These are phyloP conservation scores for Heliangelus exortis DNA, from an alignment of 2,797 vertebrate species.

Conservation along the genomic window DNA sequence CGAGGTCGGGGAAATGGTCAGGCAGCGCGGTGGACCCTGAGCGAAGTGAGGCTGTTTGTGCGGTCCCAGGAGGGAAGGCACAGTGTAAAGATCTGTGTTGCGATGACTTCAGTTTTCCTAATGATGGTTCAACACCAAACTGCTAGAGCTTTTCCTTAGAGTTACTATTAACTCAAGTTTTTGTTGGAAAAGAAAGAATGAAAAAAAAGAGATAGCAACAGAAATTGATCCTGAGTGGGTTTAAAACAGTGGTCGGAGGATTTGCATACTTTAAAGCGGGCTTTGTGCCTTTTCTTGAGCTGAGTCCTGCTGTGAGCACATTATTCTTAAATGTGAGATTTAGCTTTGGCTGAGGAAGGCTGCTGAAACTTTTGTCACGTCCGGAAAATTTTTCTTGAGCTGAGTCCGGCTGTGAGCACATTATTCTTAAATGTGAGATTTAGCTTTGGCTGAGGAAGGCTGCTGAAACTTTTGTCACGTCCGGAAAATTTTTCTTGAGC, in stretches of 20 bases:
- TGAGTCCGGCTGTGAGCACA: accelerated
- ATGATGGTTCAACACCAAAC: too few relatives aligned
- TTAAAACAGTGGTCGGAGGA: neutral
- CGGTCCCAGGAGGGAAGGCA: accelerated
- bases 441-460: neutral
- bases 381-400: neutral
- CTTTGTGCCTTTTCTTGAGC: neutral
- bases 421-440: neutral
- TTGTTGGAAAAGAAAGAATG: neutral
- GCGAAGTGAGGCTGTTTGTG: accelerated
- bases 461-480: neutral
- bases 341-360: neutral
- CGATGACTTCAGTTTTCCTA: accelerated
- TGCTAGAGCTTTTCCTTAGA: neutral
- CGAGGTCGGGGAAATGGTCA: accelerated
- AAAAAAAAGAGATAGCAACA: accelerated
- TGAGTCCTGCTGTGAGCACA: accelerated
- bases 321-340: neutral
- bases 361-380: neutral
- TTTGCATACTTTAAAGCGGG: accelerated
- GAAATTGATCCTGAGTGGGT: neutral
- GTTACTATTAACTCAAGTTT: neutral
- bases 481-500: neutral
- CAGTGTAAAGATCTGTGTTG: accelerated
- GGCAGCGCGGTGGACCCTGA: accelerated